Evolutionary conservation across 2,888 invertebrate species (phyloP), one percentile per base, ranked within the genome.

Genomic region (Philereme transversata): DNA sequence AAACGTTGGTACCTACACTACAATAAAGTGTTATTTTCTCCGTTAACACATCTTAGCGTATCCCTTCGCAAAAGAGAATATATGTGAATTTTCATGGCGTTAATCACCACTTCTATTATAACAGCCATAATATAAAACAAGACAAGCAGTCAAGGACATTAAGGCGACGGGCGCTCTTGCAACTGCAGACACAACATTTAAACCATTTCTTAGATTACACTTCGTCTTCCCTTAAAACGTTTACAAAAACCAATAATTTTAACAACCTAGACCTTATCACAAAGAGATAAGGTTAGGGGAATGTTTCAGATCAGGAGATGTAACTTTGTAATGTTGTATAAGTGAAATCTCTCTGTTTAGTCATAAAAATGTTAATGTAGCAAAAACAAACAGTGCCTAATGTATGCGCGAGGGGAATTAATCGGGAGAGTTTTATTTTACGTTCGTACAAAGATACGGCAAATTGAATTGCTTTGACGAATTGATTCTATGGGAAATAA

Each of bases 331-430:
- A 79, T 74, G 78, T 77, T 78, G 72, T 76, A 85, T 85, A 86
- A 88, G 87, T 85, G 88, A 88, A 89, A 88, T 81, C 84, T 87
- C 86, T 87, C 82, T 84, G 86, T 87, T 84, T 84, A 88, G 89
- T 88, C 87, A 91, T 92, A 92, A 92, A 92, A 92, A 91, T 92
- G 91, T 90, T 88, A 92, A 92, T 91, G 89, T 83, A 78, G 83
- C 85, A 86, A 88, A 90, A 90, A 90, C 90, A 92, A 90, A 89
- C 82, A 88, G 81, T 81, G 82, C 75, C 77, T 90, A 90, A 91
- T 91, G 78, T 91, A 90, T 89, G 87, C 90, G 79, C 78, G 84
- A 83, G 90, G 89, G 74, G 84, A 87, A 88, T 86, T 86, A 89
- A 82, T 76, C 75, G 72, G 72, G 76, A 75, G 73, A 75, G 73